Conservation (phyloP, 2,113 vertebrate species). For the Ceuthmochares aereus region DNA sequence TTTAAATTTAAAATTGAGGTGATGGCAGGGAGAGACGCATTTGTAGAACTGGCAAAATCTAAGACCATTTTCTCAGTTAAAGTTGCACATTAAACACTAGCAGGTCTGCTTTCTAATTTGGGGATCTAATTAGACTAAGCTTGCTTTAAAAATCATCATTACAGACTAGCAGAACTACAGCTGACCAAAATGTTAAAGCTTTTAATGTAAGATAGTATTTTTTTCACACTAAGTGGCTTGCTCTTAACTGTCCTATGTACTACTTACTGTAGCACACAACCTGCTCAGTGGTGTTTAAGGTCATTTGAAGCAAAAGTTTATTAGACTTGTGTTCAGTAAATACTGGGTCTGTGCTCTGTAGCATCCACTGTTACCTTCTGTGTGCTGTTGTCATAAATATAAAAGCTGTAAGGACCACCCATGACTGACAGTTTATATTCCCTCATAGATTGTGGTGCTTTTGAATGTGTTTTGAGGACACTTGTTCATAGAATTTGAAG, state of each 20-base stretch:
- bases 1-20: conserved; percentile 7
- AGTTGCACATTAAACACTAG: neutral
- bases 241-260: neutral
- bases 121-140: neutral
- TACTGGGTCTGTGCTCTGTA: neutral
- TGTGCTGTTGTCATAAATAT: neutral
- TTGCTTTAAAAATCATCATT: neutral
- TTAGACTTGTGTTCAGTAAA: neutral
- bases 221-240: neutral
- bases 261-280: neutral
- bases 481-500: neutral
- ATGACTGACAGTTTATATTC: neutral
- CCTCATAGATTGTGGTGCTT: neutral
- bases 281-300: neutral
- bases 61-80: neutral
- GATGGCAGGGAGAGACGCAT: neutral
- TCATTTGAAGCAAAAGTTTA: neutral
- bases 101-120: neutral
- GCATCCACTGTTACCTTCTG: neutral
- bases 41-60: neutral
- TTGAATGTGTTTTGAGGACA: neutral
- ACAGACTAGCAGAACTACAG: neutral
- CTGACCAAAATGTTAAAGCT: neutral
- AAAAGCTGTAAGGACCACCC: neutral
- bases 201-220: neutral